Evolutionary conservation across 2,888 invertebrate genomes (phyloP), one percentile per base, ranked within the genome.

Genomic region (Celastrina argiolus): DNA sequence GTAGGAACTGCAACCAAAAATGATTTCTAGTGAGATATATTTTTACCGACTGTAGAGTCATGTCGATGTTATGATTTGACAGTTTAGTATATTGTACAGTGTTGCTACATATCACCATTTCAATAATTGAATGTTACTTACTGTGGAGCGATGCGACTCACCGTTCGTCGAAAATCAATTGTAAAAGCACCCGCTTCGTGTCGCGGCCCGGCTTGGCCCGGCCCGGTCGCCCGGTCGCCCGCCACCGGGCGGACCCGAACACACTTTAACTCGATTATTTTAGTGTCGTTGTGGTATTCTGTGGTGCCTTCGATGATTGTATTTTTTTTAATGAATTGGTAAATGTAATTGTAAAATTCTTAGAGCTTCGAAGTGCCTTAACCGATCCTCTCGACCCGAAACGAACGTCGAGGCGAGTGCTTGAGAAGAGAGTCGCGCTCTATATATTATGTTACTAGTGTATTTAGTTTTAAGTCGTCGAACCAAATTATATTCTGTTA

Each of bases 321-420:
- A 18, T 1, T 18, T 16, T 16, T 45, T 36, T 8, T 45, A 18
- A 45, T 8, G 76, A 12, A 84, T 84, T 59, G 78, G 69, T 68
- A 73, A 22, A 26, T 68, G 63, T 66, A 63, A 72, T 65, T 26
- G 59, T 45, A 56, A 69, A 34, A 65, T 64, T 66, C 67, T 34
- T 69, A 71, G 74, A 70, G 69, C 68, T 70, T 71, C 68, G 68
- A 72, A 73, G 75, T 74, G 76, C 76, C 76, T 75, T 75, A 41
- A 68, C 67, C 63, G 56, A 68, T 66, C 61, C 22, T 61, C 66
- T 56, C 65, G 68, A 70, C 67, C 67, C 70, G 69, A 71, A 73
- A 69, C 76, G 75, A 76, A 77, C 76, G 76, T 75, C 72, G 74
- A 72, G 69, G n/a, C 16, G 31, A 58, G 58, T 31, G 31, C 16